Base-by-base conservation (phyloP, 2,888 invertebrate species). In the Eulithis testata region DNA sequence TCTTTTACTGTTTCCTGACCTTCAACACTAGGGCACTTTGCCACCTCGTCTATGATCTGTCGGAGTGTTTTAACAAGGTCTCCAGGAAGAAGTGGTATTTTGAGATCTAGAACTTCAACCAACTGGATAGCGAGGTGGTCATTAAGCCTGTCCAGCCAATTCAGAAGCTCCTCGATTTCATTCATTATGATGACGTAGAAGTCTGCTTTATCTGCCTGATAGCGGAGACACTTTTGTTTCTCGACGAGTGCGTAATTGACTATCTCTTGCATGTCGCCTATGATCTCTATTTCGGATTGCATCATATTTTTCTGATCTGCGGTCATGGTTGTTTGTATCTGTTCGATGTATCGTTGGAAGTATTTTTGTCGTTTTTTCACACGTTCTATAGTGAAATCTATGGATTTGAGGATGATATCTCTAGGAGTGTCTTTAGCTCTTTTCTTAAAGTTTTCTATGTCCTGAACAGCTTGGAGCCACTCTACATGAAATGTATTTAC, bases 81-180 rank as follows among this genome's bases (percentile, higher is more conserved):
- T n/a, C 11, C 63, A n/a, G 71, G 62, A 31, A 66, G 37, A 11
- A 76, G 14, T 12, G 78, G 72, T 9, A 62, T 37, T 60, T 73
- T 72, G 11, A 77, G 63, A 2, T 76, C 44, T 4, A 82, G 58
- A 4, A 78, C 54, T 71, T 76, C 78, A 64, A 71, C 70, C 3
- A 77, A 69, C 47, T 77, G 73, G 36, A 74, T 52, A n/a, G 79
- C 76, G 61, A 84, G 64, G 66, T 73, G 67, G 57, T 83, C 76
- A 40, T 82, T 64, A 36, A 82, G 62, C 54, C 47, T 73, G 43
- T 84, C 84, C n/a, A 84, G 54, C 84, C 84, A 84, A 64, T 75
- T 74, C 50, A 82, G 65, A n/a, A 84, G 76, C 68, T 84, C 84
- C 60, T 84, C 76, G 55, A 72, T 69, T 74, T 84, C 84, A 57